phyloP scores from a whole-genome alignment of 1,140 invertebrate genomes.

The Penaeus japonicus region DNA sequence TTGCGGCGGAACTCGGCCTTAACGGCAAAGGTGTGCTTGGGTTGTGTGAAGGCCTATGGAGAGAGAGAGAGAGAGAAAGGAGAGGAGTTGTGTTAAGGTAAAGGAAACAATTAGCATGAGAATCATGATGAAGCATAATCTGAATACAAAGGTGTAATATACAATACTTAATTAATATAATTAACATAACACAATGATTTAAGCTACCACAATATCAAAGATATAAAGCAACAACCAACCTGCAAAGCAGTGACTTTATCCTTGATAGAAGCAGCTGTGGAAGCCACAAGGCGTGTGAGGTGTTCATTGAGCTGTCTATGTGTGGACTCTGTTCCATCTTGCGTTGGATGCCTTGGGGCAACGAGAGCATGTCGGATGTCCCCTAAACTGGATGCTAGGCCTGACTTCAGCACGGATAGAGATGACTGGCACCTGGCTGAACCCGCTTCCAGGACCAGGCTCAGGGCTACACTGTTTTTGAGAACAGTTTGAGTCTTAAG shows the following conservation, averaged over 20 bases:
- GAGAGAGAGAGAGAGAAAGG: neutral
- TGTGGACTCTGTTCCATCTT: conserved; percentile 45
- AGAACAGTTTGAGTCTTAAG: neutral
- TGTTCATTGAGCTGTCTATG: conserved; percentile 73
- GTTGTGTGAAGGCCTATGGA: conserved; percentile 79
- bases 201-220: conserved; percentile 7
- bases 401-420: conserved; percentile 72
- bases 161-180: neutral
- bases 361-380: conserved; percentile 78
- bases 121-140: neutral
- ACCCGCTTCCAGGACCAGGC: conserved; percentile 57
- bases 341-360: conserved; percentile 68
- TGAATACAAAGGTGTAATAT: neutral
- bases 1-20: conserved; percentile 81
- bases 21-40: conserved; percentile 87
- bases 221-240: conserved; percentile 65
- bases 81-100: too few relatives aligned
- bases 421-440: conserved; percentile 63
- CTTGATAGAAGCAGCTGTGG: conserved; percentile 88
- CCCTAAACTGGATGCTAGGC: conserved; percentile 75
- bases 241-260: conserved; percentile 86
- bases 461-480: conserved; percentile 60
- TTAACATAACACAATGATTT: too few relatives aligned
- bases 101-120: neutral
- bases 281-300: conserved; percentile 78